phyloP scores from a whole-genome alignment of 1,140 invertebrate genomes.

The Marisa cornuarietis region DNA sequence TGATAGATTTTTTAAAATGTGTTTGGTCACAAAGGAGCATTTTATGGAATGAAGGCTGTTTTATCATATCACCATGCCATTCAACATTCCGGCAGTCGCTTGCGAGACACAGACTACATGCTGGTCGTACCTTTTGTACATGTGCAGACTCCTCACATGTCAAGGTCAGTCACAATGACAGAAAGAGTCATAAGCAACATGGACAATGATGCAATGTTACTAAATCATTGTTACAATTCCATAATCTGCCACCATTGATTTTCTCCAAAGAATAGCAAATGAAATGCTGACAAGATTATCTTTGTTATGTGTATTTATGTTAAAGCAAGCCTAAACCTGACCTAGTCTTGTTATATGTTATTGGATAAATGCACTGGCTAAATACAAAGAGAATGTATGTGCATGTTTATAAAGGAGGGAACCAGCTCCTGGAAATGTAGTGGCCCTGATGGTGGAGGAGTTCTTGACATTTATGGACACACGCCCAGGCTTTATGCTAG shows the following conservation, averaged over 20 bases:
- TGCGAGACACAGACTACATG: conserved; percentile 58
- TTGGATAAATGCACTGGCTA: no score
- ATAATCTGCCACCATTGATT: not conserved
- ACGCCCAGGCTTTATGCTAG: conserved; percentile 57
- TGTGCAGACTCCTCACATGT: conserved; percentile 47
- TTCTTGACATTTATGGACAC: conserved; percentile 56
- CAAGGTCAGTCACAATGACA: conserved; percentile 43
- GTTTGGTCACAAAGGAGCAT: conserved; percentile 49
- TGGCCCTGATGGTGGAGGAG: conserved; percentile 61
- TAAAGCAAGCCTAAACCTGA: no score
- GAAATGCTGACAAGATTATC: not conserved
- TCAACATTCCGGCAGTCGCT: conserved; percentile 44
- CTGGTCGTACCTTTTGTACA: conserved; percentile 58
- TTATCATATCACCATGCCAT: conserved; percentile 61
- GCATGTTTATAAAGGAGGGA: conserved; percentile 47
- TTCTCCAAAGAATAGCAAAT: not conserved
- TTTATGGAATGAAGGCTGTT: conserved; percentile 64
- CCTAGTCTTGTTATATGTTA: not conserved
- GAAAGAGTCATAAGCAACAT: no score
- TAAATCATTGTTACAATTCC: not conserved
- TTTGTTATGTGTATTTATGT: not conserved
- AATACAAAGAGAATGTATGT: not conserved
- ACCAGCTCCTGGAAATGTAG: conserved; percentile 56
- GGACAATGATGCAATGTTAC: no score
- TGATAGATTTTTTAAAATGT: not conserved